Evolutionary conservation across 2,113 vertebrate species (phyloP), one percentile per base, ranked within the genome.

Genomic region (Camelus dromedarius): DNA sequence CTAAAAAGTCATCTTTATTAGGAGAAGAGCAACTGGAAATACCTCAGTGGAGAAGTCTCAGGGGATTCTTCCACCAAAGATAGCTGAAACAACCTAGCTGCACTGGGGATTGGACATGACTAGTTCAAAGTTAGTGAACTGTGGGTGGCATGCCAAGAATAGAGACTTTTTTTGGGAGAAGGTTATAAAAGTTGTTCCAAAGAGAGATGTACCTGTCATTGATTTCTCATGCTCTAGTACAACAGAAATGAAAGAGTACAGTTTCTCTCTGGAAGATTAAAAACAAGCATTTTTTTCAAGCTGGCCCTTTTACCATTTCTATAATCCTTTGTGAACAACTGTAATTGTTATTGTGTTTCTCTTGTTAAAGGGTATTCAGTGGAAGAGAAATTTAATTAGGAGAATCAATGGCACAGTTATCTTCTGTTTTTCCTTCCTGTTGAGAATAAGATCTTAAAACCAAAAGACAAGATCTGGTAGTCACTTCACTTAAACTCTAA

Each of bases 61-160:
- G 83, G 96, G 94, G 96, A 89, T 48, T 75, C 69, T 91, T 93
- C 67, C 35, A 89, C 62, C 67, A 72, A 77, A 96, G 81, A 91
- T 11, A 60, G 84, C 91, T 89, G 70, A 91, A 94, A 46, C 91
- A 94, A 32, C 32, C 77, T 86, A 28, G 4, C 38, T 92, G 93
- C 56, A n/a, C n/a, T 64, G 77, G 67, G 60, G 82, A 84, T 95
- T 32, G 96, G 96, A 89, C 91, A 97, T 56, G 93, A 95, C 93
- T 95, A 94, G 91, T 97, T 97, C 91, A 96, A 96, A 97, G 97
- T 92, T 96, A 96, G 96, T 93, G 97, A 98, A 97, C 97, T 96
- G 96, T 97, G 80, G 95, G 95, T 96, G 95, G 95, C 95, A 87
- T 95, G 82, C 86, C n/a, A 22, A 97, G 97, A 96, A 97, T 89